Evolutionary conservation across 2,888 invertebrate species (phyloP).

Genomic region (Yponomeuta cagnagella): DNA sequence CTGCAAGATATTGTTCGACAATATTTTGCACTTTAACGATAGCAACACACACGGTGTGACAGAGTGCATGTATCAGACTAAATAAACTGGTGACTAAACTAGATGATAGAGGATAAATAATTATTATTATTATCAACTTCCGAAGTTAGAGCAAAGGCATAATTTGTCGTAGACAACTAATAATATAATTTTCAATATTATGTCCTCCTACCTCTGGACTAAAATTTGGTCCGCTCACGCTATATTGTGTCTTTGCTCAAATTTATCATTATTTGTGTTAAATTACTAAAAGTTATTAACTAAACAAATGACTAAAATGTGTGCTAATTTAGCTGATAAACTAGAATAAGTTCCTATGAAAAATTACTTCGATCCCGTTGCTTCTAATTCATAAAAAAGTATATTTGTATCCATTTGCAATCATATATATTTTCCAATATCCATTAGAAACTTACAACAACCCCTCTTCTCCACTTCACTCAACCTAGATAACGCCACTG

Average conservation of each 20-base stretch:
- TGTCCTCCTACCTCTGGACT: neutral
- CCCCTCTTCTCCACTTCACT: no score
- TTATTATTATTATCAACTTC: neutral
- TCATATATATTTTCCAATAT: no score
- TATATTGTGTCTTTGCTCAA: neutral
- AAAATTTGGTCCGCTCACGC: neutral
- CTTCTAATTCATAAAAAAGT: no score
- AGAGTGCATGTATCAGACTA: conserved; percentile 69
- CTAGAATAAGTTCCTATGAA: neutral
- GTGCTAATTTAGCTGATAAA: neutral
- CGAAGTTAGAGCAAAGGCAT: neutral
- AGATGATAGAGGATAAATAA: conserved; percentile 23
- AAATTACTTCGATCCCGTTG: no score
- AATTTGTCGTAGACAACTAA: neutral
- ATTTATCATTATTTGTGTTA: neutral
- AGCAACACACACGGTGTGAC: conserved; percentile 64
- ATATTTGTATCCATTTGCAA: no score
- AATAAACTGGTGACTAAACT: conserved; percentile 32
- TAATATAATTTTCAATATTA: no score
- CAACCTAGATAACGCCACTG: no score
- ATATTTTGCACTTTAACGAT: neutral
- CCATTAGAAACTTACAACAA: no score
- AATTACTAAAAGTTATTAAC: neutral
- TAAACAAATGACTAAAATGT: neutral
- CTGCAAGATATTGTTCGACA: conserved; percentile 16